These are phyloP conservation scores for Galeopsomyia nigrocyanea DNA, from an alignment of 2,888 invertebrate genomes.

Conservation along the genomic window DNA sequence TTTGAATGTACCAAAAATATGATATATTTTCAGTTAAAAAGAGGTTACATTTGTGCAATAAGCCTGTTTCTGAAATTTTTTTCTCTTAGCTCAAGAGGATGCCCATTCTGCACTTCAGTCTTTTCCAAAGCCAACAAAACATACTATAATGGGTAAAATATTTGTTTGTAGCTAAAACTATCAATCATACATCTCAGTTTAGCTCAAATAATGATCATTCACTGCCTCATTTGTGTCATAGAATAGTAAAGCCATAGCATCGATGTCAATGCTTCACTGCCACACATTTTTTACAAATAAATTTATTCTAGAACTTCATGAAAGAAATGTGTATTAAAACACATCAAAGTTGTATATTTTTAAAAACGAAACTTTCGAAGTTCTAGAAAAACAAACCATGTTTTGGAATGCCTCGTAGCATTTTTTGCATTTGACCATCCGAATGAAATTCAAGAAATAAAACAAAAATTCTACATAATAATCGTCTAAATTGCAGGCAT, in stretches of 20 bases:
- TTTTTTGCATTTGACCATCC: slow-evolving; percentile 13
- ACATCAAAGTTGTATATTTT: background rate
- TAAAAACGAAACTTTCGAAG: background rate
- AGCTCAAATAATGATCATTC: slow-evolving; percentile 43
- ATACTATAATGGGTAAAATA: slow-evolving; percentile 48
- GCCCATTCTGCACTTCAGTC: slow-evolving; percentile 48
- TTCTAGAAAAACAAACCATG: slow-evolving; percentile 20
- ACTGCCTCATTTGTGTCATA: slow-evolving; percentile 39
- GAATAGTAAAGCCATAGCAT: slow-evolving; percentile 36
- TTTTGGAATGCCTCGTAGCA: slow-evolving; percentile 15
- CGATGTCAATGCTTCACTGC: slow-evolving; percentile 39
- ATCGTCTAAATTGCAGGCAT: slow-evolving; percentile 71
- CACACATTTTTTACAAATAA: slow-evolving; percentile 23
- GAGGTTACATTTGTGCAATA: slow-evolving; percentile 46
- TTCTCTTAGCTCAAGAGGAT: slow-evolving; percentile 50
- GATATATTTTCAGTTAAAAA: slow-evolving; percentile 33
- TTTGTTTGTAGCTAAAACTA: slow-evolving; percentile 46
- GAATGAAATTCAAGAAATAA: background rate
- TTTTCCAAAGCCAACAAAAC: slow-evolving; percentile 48
- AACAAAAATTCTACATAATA: slow-evolving; percentile 19
- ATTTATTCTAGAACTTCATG: slow-evolving; percentile 18
- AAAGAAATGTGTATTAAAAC: background rate
- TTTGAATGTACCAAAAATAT: slow-evolving; percentile 4
- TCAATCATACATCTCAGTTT: slow-evolving; percentile 43
- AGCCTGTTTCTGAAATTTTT: slow-evolving; percentile 48